These are phyloP conservation scores for Potamilus streckersoni DNA, from an alignment of 1,140 invertebrate species.

Conservation along the genomic window DNA sequence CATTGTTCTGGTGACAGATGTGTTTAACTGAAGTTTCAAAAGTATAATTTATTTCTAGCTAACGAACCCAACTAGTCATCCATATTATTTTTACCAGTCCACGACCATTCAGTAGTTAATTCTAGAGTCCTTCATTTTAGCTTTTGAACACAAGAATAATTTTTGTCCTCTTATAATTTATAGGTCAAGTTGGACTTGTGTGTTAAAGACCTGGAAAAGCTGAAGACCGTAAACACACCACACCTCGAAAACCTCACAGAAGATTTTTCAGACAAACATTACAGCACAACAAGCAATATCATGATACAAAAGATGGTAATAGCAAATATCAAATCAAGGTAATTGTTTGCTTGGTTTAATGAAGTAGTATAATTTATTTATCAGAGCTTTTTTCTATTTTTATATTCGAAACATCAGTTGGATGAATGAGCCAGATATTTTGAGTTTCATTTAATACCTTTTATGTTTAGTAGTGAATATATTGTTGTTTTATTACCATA, in stretches of 20 bases:
- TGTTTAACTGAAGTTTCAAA: not conserved
- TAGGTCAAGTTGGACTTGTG: slow-evolving; percentile 5
- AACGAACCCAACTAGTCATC: no score
- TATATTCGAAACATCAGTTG: no score
- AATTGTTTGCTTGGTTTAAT: not conserved
- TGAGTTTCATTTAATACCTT: no score
- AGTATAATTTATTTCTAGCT: no score
- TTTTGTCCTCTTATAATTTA: not conserved
- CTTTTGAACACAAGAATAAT: not conserved
- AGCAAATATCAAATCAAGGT: not conserved
- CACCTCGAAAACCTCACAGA: not conserved
- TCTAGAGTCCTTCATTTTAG: no score
- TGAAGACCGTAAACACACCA: not conserved
- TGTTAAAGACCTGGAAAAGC: not conserved
- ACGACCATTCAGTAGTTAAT: no score
- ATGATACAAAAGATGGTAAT: not conserved
- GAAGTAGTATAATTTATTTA: not conserved
- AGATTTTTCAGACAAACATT: not conserved
- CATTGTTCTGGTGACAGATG: not conserved
- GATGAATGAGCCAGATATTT: no score
- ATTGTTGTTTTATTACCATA: no score
- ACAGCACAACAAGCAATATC: not conserved
- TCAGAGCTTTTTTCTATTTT: no score
- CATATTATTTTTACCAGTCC: no score
- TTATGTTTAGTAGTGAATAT: no score